Percentiles rank a stretch among this genome's conserved stretches.
These are phyloP conservation scores for Myotis vivesi DNA, from an alignment of 2,797 vertebrate species.

Conservation along the genomic window DNA sequence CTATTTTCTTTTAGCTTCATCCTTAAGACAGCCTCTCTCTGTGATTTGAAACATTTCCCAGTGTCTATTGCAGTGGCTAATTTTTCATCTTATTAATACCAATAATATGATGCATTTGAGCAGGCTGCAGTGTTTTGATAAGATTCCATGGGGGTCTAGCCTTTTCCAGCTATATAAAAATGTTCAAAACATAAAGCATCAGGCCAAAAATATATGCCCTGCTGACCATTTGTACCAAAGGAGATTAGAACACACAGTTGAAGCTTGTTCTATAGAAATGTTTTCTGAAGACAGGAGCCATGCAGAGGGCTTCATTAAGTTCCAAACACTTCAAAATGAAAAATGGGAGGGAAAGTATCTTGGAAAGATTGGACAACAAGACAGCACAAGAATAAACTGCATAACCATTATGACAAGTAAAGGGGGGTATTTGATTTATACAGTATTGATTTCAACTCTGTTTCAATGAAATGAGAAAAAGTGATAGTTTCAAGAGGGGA, in stretches of 20 bases:
- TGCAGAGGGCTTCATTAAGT: conserved; percentile 77
- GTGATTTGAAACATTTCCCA: conserved; percentile 78
- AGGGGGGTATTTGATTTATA: not conserved
- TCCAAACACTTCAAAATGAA: conserved; percentile 74
- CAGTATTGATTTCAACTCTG: conserved; percentile 44
- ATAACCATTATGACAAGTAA: conserved; percentile 3
- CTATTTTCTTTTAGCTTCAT: conserved; percentile 73
- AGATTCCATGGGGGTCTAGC: conserved; percentile 79
- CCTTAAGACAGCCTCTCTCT: conserved; percentile 74
- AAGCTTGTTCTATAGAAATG: conserved; percentile 63
- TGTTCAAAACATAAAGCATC: conserved; percentile 79
- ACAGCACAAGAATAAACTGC: conserved; percentile 23
- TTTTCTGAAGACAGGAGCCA: conserved; percentile 73
- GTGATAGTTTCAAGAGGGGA: not conserved
- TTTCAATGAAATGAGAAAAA: conserved; percentile 56
- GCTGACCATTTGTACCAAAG: conserved; percentile 81
- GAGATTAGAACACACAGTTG: conserved; percentile 79
- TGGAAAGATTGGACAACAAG: conserved; percentile 62
- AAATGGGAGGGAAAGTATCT: conserved; percentile 67
- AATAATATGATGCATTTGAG: conserved; percentile 76
- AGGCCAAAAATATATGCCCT: conserved; percentile 79
- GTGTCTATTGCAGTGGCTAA: conserved; percentile 76
- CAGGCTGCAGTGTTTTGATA: conserved; percentile 79
- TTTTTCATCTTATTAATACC: conserved; percentile 83
- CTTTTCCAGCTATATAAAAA: conserved; percentile 79